These are phyloP conservation scores for Stenichneumon culpator DNA, from an alignment of 2,888 invertebrate genomes.

Conservation along the genomic window DNA sequence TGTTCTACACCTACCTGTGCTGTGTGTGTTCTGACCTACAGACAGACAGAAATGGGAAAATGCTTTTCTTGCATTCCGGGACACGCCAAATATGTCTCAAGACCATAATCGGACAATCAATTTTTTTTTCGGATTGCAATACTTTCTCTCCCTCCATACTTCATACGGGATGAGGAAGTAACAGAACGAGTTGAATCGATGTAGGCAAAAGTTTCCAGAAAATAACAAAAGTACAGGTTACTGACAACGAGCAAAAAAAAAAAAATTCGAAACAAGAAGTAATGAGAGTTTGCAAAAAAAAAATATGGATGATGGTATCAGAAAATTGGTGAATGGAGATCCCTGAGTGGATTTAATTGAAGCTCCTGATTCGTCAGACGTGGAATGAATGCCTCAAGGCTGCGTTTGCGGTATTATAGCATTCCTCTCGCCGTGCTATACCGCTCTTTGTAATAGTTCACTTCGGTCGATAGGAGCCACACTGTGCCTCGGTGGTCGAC, in stretches of 20 bases:
- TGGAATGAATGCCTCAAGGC: constrained; percentile 15
- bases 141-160: no score
- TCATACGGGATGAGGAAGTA: no score
- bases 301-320: background rate
- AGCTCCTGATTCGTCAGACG: constrained; percentile 2
- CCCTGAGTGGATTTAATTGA: background rate
- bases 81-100: no score
- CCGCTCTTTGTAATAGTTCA: constrained; percentile 19
- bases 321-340: constrained; percentile 3
- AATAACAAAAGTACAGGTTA: background rate
- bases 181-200: no score
- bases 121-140: no score
- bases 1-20: no score
- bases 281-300: background rate
- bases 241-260: background rate
- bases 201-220: no score
- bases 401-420: background rate
- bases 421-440: background rate
- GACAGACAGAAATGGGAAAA: no score
- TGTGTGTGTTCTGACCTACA: no score
- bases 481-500: constrained; percentile 31
- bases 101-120: no score
- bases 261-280: background rate
- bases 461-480: constrained; percentile 37
- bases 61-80: no score